These are phyloP conservation scores for Rhinichthys osculus DNA, from an alignment of 2,797 vertebrate species.

Conservation along the genomic window DNA sequence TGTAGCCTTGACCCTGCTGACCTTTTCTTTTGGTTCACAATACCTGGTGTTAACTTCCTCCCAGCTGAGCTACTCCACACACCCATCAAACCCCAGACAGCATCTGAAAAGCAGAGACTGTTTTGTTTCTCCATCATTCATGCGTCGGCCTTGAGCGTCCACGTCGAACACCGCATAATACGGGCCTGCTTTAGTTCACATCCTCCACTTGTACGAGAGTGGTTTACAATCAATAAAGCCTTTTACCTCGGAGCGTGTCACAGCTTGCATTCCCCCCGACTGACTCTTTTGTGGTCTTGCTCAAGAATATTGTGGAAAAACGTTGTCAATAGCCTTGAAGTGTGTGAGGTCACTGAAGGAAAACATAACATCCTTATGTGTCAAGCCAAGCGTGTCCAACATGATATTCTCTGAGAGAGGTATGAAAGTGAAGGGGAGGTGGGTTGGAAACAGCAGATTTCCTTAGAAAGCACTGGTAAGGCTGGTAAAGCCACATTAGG, in stretches of 20 bases:
- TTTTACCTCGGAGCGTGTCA: slow-evolving; percentile 32
- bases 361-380: slow-evolving; percentile 44
- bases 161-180: background rate
- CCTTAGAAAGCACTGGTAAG: slow-evolving; percentile 2
- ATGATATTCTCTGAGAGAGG: slow-evolving; percentile 47
- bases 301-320: slow-evolving; percentile 41
- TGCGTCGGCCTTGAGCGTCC: slow-evolving; percentile 27
- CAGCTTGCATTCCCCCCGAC: slow-evolving; percentile 26
- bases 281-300: slow-evolving; percentile 46
- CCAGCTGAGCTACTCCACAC: slow-evolving; percentile 23
- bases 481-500: background rate
- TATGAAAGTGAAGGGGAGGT: slow-evolving; percentile 25
- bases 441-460: slow-evolving; percentile 37
- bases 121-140: slow-evolving; percentile 34
- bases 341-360: slow-evolving; percentile 39
- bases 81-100: slow-evolving; percentile 32
- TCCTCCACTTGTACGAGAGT: slow-evolving; percentile 25
- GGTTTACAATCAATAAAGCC: slow-evolving; percentile 56
- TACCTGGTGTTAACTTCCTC: slow-evolving; percentile 37
- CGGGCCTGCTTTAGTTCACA: slow-evolving; percentile 31
- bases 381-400: slow-evolving; percentile 39
- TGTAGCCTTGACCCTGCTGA: slow-evolving; percentile 42
- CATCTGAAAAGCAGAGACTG: background rate
- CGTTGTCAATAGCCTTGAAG: slow-evolving; percentile 38
- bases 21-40: slow-evolving; percentile 41